Base-by-base conservation (phyloP, 2,113 vertebrate genomes). In the Eupsittula cactorum region DNA sequence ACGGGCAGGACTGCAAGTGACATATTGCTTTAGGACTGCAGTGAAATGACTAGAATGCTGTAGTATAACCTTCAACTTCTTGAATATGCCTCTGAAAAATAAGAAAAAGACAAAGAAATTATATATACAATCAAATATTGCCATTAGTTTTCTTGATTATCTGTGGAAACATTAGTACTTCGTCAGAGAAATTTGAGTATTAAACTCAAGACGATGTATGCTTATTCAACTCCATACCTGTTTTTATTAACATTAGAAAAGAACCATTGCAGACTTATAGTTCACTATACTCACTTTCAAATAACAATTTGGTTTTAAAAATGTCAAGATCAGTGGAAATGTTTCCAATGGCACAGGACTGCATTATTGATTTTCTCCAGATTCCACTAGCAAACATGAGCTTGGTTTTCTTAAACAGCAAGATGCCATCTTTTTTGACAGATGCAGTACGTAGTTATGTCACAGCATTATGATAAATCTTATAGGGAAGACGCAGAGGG, bases 21-120 rank as follows among this genome's bases (percentile, higher is more conserved):
- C 97, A 97, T 97, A 98, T 96, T 97, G 94, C 97, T 98, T 96
- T 91, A 98, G 93, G 96, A 96, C 94, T 97, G 96, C 95, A 97
- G 94, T 83, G 95, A 98, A 98, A 98, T 97, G 47, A 97, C 92
- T 95, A 70, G 98, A 98, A 98, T 97, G 96, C 97, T 97, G 96
- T 97, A 97, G 86, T 52, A 50, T 83, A 92, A 90, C 96, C 79
- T 91, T 68, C 69, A 85, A 76, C 77, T 94, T 97, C 68, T 59
- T 47, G 33, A 59, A n/a, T 59, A 59, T 93, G 49, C 11, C 29
- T 91, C 82, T 78, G 62, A 97, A 95, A 44, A 95, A 91, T 57
- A 95, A 85, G 59, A 93, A 97, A 97, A 93, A 67, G 71, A 60
- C 60, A 95, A 91, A 90, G 64, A 95, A 98, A 70, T 95, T 2